A percentile compares a stretch with the other conserved stretches of the same genome.
Evolutionary conservation across 2,888 invertebrate genomes (phyloP).

Genomic region (Amaurobius ferox): DNA sequence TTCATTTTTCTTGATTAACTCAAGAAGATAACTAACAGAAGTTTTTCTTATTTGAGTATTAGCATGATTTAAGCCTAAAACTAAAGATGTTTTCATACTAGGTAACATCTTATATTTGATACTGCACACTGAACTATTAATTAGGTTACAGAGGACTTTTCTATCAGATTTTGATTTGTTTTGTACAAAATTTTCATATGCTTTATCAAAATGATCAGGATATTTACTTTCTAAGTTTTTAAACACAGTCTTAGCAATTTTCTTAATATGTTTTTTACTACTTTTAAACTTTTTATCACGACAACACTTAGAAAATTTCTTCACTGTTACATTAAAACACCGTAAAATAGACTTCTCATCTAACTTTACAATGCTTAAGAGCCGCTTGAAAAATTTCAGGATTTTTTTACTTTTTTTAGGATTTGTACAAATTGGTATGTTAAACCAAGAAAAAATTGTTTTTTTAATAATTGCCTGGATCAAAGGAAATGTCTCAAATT

Average conservation of each 20-base stretch:
- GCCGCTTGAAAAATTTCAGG: background rate
- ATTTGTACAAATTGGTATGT: background rate
- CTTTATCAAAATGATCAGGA: constrained; percentile 55
- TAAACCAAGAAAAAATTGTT: background rate
- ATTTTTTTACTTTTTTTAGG: background rate
- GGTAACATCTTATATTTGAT: constrained; percentile 75
- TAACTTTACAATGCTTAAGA: background rate
- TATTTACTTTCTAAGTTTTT: constrained; percentile 35
- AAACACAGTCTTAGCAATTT: background rate
- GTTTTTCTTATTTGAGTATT: constrained; percentile 83
- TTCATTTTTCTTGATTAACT: constrained; percentile 78
- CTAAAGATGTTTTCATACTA: constrained; percentile 79
- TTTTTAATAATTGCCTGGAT: constrained; percentile 4
- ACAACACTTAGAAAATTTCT: background rate
- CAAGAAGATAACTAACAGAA: constrained; percentile 83
- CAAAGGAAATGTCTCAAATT: constrained; percentile 9
- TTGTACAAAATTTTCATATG: constrained; percentile 30
- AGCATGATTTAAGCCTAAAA: constrained; percentile 86
- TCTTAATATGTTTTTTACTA: background rate
- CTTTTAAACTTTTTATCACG: background rate
- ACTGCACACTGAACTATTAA: constrained; percentile 44
- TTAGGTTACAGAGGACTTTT: constrained; percentile 9
- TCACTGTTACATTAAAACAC: constrained; percentile 13
- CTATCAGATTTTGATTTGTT: constrained; percentile 9
- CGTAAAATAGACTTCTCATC: background rate